Base-by-base conservation (phyloP, 2,888 invertebrate species). In the Esperia sulphurella region DNA sequence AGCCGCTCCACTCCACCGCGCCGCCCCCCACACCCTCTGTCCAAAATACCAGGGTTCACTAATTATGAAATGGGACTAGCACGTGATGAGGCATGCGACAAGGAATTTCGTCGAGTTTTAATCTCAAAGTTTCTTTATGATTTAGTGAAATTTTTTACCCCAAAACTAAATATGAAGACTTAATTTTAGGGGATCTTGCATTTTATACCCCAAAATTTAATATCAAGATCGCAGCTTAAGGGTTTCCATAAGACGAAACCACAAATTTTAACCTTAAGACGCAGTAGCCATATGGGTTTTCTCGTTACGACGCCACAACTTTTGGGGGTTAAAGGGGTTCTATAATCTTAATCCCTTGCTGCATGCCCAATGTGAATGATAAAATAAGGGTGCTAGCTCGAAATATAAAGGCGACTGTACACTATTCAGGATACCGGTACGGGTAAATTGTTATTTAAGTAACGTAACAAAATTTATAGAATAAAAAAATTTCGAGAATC, bases 11-110 rank as follows among this genome's bases (percentile, higher is more conserved):
- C 70, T 75, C 68, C 71, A 71, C 70, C 75, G 73, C 70, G 55
- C 64, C 63, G 71, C 75, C 72, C 76, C 77, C 75, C 70, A 77
- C 82, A 83, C 86, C 82, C 85, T 87, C 88, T 88, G 88, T 88
- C 83, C 82, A 86, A 88, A 85, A 83, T 68, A 86, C 77, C 84
- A 86, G 74, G 71, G 68, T 76, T 72, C 33, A 75, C 73, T 79
- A 75, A 76, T 78, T 77, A 83, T 80, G 79, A 75, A 57, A 77
- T 71, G 75, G 63, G 59, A 71, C 78, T 77, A 76, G 77, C 80
- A 61, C 57, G 52, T 52, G 58, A 37, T 7, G 8, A 21, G 41
- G 35, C 43, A 50, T 43, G 50, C 43, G 43, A 37, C 43, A 5
- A 46, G 49, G 49, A 38, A 42, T 31, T 41, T n/a, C 28, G 29